Percentiles rank a stretch among this genome's conserved stretches.
These are phyloP conservation scores for Chionoecetes opilio DNA, from an alignment of 1,140 invertebrate species.

Conservation along the genomic window DNA sequence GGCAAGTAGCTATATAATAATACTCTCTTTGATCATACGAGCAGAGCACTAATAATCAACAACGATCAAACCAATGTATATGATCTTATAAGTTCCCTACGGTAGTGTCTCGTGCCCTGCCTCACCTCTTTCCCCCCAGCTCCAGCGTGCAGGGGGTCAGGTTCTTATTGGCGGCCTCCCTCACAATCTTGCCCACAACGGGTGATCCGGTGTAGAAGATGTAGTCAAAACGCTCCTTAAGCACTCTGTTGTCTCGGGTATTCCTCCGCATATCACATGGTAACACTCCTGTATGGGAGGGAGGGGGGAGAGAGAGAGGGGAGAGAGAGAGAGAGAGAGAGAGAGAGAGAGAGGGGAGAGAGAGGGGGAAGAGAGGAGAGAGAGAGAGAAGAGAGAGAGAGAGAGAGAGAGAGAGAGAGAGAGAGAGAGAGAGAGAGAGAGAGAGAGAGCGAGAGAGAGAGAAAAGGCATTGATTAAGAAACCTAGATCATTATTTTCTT, in stretches of 20 bases:
- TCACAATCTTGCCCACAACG: conserved; percentile 93
- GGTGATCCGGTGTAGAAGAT: conserved; percentile 99
- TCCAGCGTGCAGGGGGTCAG: conserved; percentile 98
- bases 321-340: conserved; percentile 34
- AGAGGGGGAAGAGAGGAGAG: neutral
- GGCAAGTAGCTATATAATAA: too few relatives aligned
- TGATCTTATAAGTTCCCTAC: too few relatives aligned
- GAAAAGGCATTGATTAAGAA: too few relatives aligned
- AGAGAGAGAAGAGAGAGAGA: neutral
- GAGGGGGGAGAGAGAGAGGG: neutral
- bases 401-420: neutral
- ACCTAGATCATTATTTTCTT: too few relatives aligned
- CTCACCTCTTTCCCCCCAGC: conserved; percentile 85
- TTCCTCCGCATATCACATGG: conserved; percentile 89
- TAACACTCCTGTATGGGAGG: conserved; percentile 83
- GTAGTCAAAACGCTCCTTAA: conserved; percentile 97
- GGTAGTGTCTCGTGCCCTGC: neutral
- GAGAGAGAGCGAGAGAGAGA: too few relatives aligned
- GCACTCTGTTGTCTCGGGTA: conserved; percentile 91
- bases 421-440: too few relatives aligned
- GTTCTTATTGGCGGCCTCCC: conserved; percentile 94
- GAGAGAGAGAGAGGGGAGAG: neutral
- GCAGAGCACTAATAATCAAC: too few relatives aligned
- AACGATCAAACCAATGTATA: too few relatives aligned
- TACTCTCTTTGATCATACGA: too few relatives aligned